Evolutionary conservation across 2,888 invertebrate genomes (phyloP), one percentile per base, ranked within the genome.

Genomic region (Polydrusus pterygomalis): DNA sequence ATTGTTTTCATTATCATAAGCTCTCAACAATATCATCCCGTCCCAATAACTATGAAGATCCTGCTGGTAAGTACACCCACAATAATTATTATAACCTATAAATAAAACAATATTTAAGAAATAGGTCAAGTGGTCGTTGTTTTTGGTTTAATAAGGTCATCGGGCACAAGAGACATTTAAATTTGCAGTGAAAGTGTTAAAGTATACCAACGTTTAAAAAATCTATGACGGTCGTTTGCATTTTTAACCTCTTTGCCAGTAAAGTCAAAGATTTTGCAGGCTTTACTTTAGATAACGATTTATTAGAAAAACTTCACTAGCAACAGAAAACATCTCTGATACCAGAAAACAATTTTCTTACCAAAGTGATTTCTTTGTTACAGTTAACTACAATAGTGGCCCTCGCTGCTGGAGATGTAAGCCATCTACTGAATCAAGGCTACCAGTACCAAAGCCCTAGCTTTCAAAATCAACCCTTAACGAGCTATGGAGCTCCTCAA

Each of bases 1-100:
- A 74, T 68, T 58, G 58, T 68, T 74, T 74, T 75, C 65, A 71
- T 77, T 77, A 74, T 77, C 72, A 71, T 25, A 38, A 71, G 65
- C n/a, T 63, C 51, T 60, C 47, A 51, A 73, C 65, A 74, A 74
- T 63, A n/a, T 13, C 51, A 56, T 51, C 49, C 43, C 56, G 60
- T 30, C 47, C 62, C 25, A 49, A n/a, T 49, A 63, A 67, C 34
- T 15, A 77, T 77, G 77, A 70, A 74, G 75, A 63, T 69, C 67
- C 51, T 77, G 40, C 68, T 77, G 74, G 77, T 77, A 77, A 74
- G 77, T 77, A 51, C 20, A 38, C 30, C 6, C 2, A 56, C 9
- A 58, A 5, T 15, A 13, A 54, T 11, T 40, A 47, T 47, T 15
- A 38, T 58, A 58, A 58, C 34, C 13, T 58, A 58, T 13, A 34